A percentile compares a stretch with the other conserved stretches of the same genome.
These are phyloP conservation scores for Aphis gossypii DNA, from an alignment of 1,140 invertebrate species.

Conservation along the genomic window DNA sequence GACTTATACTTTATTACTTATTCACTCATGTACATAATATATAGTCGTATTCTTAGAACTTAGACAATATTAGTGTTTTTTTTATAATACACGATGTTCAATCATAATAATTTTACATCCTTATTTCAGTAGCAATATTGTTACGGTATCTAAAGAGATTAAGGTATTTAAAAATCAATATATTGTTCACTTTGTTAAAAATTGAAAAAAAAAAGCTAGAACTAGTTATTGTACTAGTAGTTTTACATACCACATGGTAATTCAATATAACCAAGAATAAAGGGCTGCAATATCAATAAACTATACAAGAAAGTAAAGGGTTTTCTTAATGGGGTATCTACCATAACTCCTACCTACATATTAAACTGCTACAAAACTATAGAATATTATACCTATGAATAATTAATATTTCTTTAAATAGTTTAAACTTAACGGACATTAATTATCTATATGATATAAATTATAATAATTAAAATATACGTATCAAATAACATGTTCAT, in stretches of 20 bases:
- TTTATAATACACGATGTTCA: not conserved
- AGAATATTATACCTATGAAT: not conserved
- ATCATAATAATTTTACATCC: not conserved
- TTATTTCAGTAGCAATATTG: not conserved
- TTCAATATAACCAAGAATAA: not conserved
- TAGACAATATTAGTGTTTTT: not conserved
- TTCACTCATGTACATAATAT: not conserved
- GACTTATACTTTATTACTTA: not conserved
- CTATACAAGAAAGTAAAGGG: not conserved
- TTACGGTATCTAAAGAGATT: not conserved
- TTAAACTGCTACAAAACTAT: not conserved
- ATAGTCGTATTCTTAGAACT: not conserved
- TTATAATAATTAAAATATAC: not conserved
- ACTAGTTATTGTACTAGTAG: not conserved
- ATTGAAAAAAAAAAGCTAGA: not conserved
- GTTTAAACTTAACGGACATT: not conserved
- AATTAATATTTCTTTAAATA: not conserved
- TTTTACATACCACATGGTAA: too few species aligned
- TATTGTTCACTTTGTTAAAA: not conserved
- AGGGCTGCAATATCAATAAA: not conserved
- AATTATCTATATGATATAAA: not conserved
- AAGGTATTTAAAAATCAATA: not conserved
- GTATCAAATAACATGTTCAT: not conserved
- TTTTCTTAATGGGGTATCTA: not conserved
- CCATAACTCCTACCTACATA: not conserved